Conservation (phyloP, 2,888 invertebrate genomes). For the Orchesella flavescens region DNA sequence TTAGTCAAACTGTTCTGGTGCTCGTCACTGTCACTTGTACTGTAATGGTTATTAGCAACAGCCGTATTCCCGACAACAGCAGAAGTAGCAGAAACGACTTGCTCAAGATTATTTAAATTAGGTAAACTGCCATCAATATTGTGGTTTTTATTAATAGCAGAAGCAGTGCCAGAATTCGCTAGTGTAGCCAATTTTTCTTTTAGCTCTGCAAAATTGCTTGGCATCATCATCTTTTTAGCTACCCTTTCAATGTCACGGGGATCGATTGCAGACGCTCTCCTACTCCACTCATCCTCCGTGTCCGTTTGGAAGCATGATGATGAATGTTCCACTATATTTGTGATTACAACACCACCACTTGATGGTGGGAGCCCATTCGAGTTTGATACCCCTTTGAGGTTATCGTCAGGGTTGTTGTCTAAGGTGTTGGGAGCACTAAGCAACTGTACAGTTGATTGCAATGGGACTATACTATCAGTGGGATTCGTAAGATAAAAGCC, state of each 20-base stretch:
- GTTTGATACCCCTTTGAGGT: not conserved
- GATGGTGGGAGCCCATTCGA: not conserved
- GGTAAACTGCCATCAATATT: constrained; percentile 57
- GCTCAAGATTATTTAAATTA: constrained; percentile 52
- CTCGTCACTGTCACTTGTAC: constrained; percentile 31
- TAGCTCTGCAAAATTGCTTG: constrained; percentile 44
- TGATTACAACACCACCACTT: constrained; percentile 41
- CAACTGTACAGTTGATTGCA: no score
- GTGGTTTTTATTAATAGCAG: constrained; percentile 20
- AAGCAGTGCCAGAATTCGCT: not conserved
- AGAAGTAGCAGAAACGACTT: constrained; percentile 38
- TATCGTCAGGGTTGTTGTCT: not conserved
- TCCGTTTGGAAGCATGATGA: constrained; percentile 33
- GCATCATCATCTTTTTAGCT: constrained; percentile 52
- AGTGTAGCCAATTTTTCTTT: constrained; percentile 29
- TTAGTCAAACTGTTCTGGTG: constrained; percentile 27
- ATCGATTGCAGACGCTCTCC: constrained; percentile 32
- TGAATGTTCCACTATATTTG: constrained; percentile 43
- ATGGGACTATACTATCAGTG: no score
- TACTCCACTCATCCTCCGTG: constrained; percentile 44
- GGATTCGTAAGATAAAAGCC: no score
- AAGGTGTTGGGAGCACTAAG: no score
- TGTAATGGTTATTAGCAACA: constrained; percentile 6
- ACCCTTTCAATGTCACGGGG: constrained; percentile 49
- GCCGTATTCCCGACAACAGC: not conserved